Evolutionary conservation across 2,113 vertebrate species (phyloP).

Genomic region (Gasterosteus nipponicus): DNA sequence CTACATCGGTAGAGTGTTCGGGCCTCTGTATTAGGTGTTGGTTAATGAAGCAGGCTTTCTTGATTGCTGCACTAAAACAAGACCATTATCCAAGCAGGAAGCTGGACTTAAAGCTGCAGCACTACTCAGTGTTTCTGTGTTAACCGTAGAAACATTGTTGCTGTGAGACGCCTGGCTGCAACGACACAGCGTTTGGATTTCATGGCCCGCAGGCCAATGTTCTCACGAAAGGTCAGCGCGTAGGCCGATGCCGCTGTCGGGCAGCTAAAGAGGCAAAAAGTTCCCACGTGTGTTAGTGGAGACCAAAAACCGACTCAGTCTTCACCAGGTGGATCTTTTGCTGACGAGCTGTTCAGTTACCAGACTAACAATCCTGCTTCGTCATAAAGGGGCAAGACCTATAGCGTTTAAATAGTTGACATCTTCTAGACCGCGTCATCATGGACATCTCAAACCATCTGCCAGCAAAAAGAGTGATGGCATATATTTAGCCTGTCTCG

Average conservation of each 20-base stretch:
- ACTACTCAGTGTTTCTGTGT: slow-evolving; percentile 20
- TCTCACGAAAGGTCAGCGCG: not conserved
- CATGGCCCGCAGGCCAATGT: not conserved
- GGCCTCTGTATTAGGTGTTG: not conserved
- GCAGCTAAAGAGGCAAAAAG: not conserved
- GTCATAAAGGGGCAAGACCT: not conserved
- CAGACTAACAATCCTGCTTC: slow-evolving; percentile 9
- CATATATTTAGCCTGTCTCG: not conserved
- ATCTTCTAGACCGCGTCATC: not conserved
- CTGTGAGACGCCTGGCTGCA: too few relatives aligned
- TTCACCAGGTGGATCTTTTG: not conserved
- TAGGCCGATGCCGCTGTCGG: not conserved
- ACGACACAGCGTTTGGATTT: not conserved
- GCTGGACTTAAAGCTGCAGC: not conserved
- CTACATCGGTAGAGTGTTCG: not conserved
- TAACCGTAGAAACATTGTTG: not conserved
- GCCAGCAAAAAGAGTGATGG: not conserved
- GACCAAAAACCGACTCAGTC: not conserved
- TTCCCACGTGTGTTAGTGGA: not conserved
- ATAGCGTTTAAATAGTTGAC: not conserved
- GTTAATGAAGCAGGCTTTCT: slow-evolving; percentile 18
- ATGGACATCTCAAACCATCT: slow-evolving; percentile 2
- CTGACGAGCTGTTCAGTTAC: too few relatives aligned
- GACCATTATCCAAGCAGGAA: not conserved
- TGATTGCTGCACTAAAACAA: slow-evolving; percentile 15